A percentile compares a stretch with the other conserved stretches of the same genome.
Evolutionary conservation across 92 coral and sea anemone species (phyloP).

Genomic region (Actinernus sp.): DNA sequence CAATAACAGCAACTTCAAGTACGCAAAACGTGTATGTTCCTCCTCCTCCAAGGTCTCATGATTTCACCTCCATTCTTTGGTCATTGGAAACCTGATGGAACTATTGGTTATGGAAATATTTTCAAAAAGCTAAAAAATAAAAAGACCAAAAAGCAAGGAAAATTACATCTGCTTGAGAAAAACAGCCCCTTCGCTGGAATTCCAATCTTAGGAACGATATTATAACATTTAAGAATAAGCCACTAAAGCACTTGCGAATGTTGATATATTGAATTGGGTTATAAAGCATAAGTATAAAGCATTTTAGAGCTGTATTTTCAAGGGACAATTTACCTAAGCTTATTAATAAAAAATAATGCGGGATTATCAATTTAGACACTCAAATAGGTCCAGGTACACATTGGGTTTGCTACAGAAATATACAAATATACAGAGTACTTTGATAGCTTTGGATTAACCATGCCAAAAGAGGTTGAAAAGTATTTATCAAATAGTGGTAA

Average conservation of each 20-base stretch:
- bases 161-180: neutral
- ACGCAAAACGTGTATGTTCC: too few relatives aligned
- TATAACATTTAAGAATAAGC: neutral
- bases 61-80: conserved; percentile 3
- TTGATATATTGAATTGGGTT: conserved; percentile 7
- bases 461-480: neutral
- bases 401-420: conserved; percentile 11
- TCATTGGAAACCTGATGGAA: neutral
- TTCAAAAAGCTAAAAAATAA: neutral
- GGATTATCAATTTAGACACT: conserved; percentile 3
- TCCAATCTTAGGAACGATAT: neutral
- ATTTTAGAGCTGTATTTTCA: neutral
- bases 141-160: neutral
- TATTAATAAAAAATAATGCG: conserved; percentile 2
- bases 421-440: conserved; percentile 9
- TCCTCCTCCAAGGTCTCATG: too few relatives aligned
- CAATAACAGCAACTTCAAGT: neutral
- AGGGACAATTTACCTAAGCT: neutral
- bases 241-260: neutral
- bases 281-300: neutral
- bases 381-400: conserved; percentile 11
- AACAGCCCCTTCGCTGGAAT: neutral
- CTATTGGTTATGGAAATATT: neutral
- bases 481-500: neutral
- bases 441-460: neutral